Evolutionary conservation across 2,888 invertebrate genomes (phyloP).

Genomic region (Ormyrus rosae): DNA sequence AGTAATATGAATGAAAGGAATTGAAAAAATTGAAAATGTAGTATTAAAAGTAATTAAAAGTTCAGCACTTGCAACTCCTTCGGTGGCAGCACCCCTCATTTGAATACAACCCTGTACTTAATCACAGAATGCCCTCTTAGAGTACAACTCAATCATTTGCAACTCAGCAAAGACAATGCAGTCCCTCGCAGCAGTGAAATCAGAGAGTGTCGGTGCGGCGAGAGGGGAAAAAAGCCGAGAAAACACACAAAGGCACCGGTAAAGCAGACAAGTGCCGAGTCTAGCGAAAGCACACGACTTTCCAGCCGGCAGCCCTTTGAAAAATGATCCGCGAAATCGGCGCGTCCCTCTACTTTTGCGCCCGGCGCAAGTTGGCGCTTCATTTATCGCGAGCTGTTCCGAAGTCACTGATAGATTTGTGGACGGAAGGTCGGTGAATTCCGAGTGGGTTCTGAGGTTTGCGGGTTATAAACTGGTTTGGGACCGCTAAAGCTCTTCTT

Average conservation of each 20-base stretch:
- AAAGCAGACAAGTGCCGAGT: conserved; percentile 16
- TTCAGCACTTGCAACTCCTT: no score
- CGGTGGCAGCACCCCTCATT: no score
- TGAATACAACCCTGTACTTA: no score
- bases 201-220: conserved; percentile 7
- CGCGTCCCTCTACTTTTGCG: conserved; percentile 18
- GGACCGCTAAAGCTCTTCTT: no score
- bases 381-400: conserved; percentile 32
- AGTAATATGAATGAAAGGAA: no score
- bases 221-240: conserved; percentile 13
- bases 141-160: background rate
- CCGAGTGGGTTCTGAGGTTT: no score
- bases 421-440: no score
- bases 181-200: no score
- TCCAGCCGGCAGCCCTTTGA: conserved; percentile 19
- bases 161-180: background rate
- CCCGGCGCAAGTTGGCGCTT: background rate
- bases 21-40: no score
- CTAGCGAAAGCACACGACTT: conserved; percentile 44
- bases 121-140: background rate
- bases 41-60: no score
- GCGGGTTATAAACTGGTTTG: no score
- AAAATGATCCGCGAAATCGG: conserved; percentile 49
- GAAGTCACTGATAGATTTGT: no score
- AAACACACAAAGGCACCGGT: conserved; percentile 9